A percentile compares a stretch with the other conserved stretches of the same genome.
Conservation (phyloP, 2,797 vertebrate genomes). For the Silurus aristotelis region DNA sequence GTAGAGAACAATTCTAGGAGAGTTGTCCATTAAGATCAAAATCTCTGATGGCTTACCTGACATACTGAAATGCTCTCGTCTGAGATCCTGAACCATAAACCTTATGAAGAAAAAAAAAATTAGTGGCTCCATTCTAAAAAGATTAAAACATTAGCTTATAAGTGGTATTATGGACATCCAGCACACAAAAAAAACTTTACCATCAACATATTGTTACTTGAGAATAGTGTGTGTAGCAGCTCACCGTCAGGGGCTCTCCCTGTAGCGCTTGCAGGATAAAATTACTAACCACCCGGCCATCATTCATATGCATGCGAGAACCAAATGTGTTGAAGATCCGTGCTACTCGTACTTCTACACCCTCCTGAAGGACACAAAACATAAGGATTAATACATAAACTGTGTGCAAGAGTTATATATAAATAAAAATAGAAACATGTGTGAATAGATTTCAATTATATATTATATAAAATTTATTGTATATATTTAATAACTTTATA, state of each 20-base stretch:
- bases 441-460: too few relatives aligned
- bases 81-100: conserved; percentile 95
- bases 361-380: conserved; percentile 79
- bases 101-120: conserved; percentile 66
- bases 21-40: too few relatives aligned
- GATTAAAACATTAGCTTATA: background rate
- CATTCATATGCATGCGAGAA: conserved; percentile 99
- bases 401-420: too few relatives aligned
- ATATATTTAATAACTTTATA: too few relatives aligned
- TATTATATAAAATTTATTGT: too few relatives aligned
- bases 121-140: background rate
- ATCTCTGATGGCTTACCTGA: conserved; percentile 79
- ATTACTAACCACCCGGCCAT: conserved; percentile 97
- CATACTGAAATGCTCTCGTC: conserved; percentile 97
- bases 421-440: too few relatives aligned
- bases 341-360: conserved; percentile 96
- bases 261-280: conserved; percentile 98
- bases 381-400: too few relatives aligned
- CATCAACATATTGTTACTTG: background rate
- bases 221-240: background rate
- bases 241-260: conserved; percentile 87
- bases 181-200: background rate
- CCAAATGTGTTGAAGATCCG: conserved; percentile 99
- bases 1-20: too few relatives aligned
- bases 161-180: background rate